Conservation (phyloP, 35 echinoderm and acorn worm genomes). For the Holothuria glaberrima region DNA sequence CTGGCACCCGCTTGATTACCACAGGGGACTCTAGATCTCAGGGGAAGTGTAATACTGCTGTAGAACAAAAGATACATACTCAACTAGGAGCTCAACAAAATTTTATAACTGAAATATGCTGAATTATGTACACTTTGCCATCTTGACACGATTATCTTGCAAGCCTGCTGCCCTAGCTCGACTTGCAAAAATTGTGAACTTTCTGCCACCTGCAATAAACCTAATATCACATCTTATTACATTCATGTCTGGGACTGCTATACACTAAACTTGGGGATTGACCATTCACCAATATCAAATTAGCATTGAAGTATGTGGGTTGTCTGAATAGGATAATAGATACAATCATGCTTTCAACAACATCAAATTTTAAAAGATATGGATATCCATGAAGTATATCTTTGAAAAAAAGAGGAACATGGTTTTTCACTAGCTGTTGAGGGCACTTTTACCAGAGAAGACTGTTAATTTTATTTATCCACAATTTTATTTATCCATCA, state of each 20-base stretch:
- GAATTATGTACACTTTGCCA: slow-evolving; percentile 14
- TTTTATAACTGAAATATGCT: not conserved
- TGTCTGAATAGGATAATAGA: not conserved
- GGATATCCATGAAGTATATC: slow-evolving; percentile 19
- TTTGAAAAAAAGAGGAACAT: no score
- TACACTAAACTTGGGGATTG: not conserved
- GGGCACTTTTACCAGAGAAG: no score
- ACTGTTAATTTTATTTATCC: no score
- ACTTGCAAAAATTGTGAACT: not conserved
- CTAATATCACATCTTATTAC: not conserved
- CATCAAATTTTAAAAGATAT: not conserved
- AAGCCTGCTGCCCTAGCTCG: slow-evolving; percentile 13
- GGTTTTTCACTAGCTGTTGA: no score
- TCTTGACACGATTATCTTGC: not conserved
- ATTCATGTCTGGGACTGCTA: not conserved
- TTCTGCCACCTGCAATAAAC: not conserved
- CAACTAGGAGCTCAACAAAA: not conserved
- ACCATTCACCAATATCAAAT: not conserved
- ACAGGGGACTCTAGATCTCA: not conserved
- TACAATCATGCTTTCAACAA: not conserved
- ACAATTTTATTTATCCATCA: no score
- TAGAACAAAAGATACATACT: slow-evolving; percentile 5
- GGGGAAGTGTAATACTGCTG: not conserved
- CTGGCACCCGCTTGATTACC: slow-evolving; percentile 7
- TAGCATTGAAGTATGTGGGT: not conserved